phyloP scores from a whole-genome alignment of 2,113 vertebrate species.

The Cyanoderma ruficeps region DNA sequence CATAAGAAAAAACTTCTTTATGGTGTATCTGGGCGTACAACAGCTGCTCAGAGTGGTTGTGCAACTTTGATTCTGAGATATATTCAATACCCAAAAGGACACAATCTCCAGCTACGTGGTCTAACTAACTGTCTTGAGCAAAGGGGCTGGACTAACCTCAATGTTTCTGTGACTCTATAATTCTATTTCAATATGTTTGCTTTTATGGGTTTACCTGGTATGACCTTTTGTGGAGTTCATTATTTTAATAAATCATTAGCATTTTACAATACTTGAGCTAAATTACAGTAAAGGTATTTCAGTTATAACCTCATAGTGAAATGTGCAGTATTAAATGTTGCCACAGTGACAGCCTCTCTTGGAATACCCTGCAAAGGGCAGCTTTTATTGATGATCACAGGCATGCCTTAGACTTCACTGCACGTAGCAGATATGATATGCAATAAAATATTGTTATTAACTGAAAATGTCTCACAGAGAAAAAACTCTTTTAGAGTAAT shows the following conservation, averaged over 20 bases:
- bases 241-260: neutral
- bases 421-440: neutral
- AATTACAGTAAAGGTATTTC: neutral
- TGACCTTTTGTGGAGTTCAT: neutral
- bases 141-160: neutral
- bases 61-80: neutral
- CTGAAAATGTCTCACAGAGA: neutral
- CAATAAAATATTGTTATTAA: neutral
- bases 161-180: neutral
- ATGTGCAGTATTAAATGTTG: neutral
- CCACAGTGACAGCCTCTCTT: neutral
- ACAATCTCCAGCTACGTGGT: neutral
- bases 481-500: neutral
- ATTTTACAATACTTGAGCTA: slow-evolving; percentile 37
- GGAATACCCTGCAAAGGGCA: neutral
- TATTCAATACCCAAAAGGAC: neutral
- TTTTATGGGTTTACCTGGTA: neutral
- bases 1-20: neutral
- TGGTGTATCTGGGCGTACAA: neutral
- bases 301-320: neutral
- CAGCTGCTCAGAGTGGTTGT: neutral
- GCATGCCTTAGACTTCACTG: neutral
- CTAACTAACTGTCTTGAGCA: neutral
- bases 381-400: neutral
- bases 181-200: neutral